Evolutionary conservation across 2,797 vertebrate genomes (phyloP).

Genomic region (Xiphorhynchus erythropygius): DNA sequence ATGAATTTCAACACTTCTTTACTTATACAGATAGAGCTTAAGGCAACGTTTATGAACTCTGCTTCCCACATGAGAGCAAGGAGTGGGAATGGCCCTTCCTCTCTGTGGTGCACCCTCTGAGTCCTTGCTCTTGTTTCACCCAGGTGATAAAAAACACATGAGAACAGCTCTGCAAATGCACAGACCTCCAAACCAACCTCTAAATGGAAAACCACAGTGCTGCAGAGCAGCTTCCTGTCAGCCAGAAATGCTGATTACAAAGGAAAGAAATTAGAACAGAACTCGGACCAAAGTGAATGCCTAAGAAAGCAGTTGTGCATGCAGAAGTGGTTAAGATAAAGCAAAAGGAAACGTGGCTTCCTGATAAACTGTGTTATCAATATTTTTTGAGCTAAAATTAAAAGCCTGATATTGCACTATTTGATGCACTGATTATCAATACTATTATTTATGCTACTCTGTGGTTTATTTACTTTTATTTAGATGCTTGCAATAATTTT

Average conservation of each 20-base stretch:
- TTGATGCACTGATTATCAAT: background rate
- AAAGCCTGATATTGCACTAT: background rate
- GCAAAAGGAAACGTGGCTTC: background rate
- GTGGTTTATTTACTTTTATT: constrained; percentile 7
- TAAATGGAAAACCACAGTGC: background rate
- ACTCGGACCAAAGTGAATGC: background rate
- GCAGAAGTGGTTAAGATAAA: background rate
- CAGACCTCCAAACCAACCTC: background rate
- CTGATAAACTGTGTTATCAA: background rate
- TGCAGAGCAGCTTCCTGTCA: background rate
- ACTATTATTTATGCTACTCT: background rate
- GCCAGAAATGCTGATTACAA: background rate
- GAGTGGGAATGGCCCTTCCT: background rate
- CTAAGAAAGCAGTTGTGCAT: background rate
- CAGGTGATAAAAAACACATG: background rate
- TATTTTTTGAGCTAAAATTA: background rate
- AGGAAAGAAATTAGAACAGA: background rate
- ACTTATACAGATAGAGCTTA: background rate
- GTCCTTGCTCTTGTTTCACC: background rate
- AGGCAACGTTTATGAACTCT: background rate
- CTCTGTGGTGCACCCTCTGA: background rate
- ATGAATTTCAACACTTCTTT: background rate
- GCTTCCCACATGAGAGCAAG: background rate
- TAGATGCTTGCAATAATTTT: constrained; percentile 7
- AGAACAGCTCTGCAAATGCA: background rate